Evolutionary conservation across 2,797 vertebrate genomes (phyloP).

Genomic region (Sebastiscus tertius): DNA sequence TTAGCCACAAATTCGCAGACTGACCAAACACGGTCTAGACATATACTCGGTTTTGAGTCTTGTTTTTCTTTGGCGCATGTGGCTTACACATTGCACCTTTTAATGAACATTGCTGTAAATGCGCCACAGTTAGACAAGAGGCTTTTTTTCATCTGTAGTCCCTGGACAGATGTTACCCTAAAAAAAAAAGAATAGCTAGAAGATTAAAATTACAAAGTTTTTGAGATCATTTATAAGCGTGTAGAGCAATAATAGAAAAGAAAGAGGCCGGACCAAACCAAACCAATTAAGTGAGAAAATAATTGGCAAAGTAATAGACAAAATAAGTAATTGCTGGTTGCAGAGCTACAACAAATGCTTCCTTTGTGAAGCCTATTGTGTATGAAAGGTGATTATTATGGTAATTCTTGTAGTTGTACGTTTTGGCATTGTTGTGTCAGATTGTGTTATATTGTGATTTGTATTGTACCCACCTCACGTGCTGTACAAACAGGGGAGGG

Average conservation of each 20-base stretch:
- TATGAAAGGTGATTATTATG: constrained; percentile 7
- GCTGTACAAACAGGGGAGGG: background rate
- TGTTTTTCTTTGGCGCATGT: too few relatives aligned
- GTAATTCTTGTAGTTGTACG: background rate
- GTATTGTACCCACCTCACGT: background rate
- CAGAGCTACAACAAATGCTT: background rate
- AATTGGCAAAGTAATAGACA: background rate
- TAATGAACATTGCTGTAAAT: background rate
- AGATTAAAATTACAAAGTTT: background rate
- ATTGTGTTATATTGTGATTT: background rate
- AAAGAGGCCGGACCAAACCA: background rate
- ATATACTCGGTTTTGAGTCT: too few relatives aligned
- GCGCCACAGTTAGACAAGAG: background rate
- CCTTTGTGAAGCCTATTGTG: background rate
- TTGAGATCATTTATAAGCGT: background rate
- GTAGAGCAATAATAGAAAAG: background rate
- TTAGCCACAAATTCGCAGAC: too few relatives aligned
- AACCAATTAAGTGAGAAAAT: background rate
- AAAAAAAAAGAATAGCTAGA: background rate
- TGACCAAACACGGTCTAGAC: too few relatives aligned
- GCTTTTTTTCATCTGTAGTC: background rate
- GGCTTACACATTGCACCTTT: too few relatives aligned
- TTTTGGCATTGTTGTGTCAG: background rate
- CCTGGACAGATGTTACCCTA: background rate
- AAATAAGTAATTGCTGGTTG: background rate